Conservation (phyloP, 1,140 invertebrate genomes). For the Lineus longissimus region DNA sequence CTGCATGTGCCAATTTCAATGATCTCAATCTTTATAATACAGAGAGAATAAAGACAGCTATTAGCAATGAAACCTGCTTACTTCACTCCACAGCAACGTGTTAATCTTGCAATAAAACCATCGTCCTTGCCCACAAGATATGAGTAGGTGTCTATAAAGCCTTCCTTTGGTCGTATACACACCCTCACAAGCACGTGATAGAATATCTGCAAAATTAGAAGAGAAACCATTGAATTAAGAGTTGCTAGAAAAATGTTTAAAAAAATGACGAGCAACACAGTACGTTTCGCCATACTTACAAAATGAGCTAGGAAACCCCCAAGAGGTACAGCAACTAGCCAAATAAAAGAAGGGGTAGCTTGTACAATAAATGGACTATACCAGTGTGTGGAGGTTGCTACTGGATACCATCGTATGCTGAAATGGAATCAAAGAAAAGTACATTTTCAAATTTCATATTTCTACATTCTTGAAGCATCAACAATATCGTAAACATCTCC, state of each 20-base stretch:
- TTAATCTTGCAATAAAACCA: too few species aligned
- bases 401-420: conserved; percentile 40
- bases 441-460: too few species aligned
- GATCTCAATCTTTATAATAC: too few species aligned
- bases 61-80: too few species aligned
- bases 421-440: too few species aligned
- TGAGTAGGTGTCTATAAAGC: background rate
- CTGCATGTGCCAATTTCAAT: too few species aligned
- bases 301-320: conserved; percentile 27
- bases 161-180: background rate
- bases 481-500: too few species aligned
- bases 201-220: background rate
- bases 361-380: conserved; percentile 22
- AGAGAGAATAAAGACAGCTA: too few species aligned
- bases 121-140: background rate
- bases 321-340: conserved; percentile 29
- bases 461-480: too few species aligned
- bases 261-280: too few species aligned
- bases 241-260: too few species aligned
- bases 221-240: background rate
- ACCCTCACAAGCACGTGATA: background rate
- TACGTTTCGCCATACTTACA: conserved; percentile 30
- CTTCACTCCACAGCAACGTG: too few species aligned
- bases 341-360: conserved; percentile 21
- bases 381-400: conserved; percentile 30